Evolutionary conservation across 2,113 vertebrate genomes (phyloP).

Genomic region (Psittacula cyanocephala): DNA sequence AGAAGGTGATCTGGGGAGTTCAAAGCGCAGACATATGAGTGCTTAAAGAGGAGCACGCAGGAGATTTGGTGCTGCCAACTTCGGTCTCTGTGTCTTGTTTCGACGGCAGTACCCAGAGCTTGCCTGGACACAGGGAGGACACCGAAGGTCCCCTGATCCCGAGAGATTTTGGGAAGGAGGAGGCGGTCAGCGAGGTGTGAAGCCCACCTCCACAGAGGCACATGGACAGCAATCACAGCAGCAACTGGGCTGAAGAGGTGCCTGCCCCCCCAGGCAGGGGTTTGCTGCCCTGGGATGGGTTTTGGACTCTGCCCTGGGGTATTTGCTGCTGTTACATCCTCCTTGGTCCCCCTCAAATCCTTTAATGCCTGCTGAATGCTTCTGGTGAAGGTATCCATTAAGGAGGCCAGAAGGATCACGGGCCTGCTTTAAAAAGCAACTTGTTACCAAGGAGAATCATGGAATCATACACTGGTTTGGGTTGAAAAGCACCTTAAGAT

Average conservation of each 20-base stretch:
- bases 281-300: neutral
- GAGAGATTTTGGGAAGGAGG: neutral
- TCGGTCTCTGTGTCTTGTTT: neutral
- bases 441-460: neutral
- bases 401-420: neutral
- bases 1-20: slow-evolving; percentile 10
- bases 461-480: neutral
- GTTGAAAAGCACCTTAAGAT: neutral
- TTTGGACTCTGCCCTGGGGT: neutral
- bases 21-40: fast-evolving
- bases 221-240: fast-evolving
- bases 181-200: neutral
- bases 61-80: neutral
- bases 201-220: neutral
- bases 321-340: neutral
- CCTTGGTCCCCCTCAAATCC: neutral
- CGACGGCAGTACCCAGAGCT: neutral
- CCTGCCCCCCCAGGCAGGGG: neutral
- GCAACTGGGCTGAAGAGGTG: neutral
- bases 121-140: fast-evolving
- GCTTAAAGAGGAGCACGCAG: neutral
- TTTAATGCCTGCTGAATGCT: neutral
- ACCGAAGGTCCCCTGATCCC: neutral
- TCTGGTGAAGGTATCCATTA: neutral
- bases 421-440: neutral